Percentiles rank a stretch among this genome's conserved stretches.
Evolutionary conservation across 2,797 vertebrate genomes (phyloP).

Genomic region (Onychomys torridus): DNA sequence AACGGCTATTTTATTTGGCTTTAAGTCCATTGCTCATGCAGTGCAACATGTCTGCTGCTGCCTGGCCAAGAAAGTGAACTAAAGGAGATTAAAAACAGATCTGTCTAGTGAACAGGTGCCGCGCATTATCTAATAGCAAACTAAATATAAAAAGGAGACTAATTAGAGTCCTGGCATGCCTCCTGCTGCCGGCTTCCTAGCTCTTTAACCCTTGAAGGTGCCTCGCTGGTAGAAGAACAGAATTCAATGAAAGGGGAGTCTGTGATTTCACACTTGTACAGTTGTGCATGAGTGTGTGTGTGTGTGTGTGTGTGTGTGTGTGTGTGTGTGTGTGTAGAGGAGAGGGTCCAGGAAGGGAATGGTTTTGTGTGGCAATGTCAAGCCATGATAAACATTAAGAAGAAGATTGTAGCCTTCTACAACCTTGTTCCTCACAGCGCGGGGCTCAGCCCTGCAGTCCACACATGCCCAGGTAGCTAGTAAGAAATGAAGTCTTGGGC

Average conservation of each 20-base stretch:
- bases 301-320: background rate
- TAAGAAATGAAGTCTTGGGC: background rate
- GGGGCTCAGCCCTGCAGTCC: background rate
- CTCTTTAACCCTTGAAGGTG: constrained; percentile 67
- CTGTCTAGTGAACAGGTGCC: constrained; percentile 79
- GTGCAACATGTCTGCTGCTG: constrained; percentile 50
- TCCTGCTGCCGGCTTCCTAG: constrained; percentile 64
- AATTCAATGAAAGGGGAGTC: background rate
- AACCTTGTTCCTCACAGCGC: background rate
- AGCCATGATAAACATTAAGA: background rate
- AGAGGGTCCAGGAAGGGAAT: background rate
- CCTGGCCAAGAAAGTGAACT: constrained; percentile 64
- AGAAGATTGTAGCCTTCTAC: background rate
- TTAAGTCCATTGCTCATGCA: constrained; percentile 69
- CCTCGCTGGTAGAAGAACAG: background rate
- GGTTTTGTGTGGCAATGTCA: background rate
- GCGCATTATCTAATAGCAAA: constrained; percentile 80
- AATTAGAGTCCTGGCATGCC: constrained; percentile 71
- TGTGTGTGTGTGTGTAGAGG: background rate
- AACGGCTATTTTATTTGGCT: constrained; percentile 78
- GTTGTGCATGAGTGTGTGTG: background rate
- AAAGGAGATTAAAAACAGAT: constrained; percentile 75
- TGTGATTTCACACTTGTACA: background rate
- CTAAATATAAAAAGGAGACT: constrained; percentile 77
- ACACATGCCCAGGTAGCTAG: rapidly evolving